Evolutionary conservation across 2,113 vertebrate species (phyloP), one percentile per base, ranked within the genome.

Genomic region (Zosterops hypoxanthus): DNA sequence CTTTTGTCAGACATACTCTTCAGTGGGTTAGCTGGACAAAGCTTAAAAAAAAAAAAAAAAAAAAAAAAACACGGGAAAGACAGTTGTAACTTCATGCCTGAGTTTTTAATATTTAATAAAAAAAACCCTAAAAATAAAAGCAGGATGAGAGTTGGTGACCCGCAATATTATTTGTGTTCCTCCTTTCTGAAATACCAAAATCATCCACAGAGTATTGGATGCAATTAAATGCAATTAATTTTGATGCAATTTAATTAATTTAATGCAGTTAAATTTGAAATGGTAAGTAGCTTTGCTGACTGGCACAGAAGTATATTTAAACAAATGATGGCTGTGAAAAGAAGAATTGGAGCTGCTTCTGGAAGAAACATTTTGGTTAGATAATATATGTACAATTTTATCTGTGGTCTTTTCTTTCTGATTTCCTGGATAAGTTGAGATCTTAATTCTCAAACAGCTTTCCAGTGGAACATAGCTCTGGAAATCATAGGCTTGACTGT

Each of bases 1-100:
- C 86, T 90, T 88, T 72, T 64, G 9, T 33, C 11, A 76, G 63
- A 16, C 24, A 72, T 87, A 90, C 46, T 90, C 19, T 36, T 87
- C 12, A 22, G 12, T 81, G 39, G 12, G 19, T 57, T 52, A 59
- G 29, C 44, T 91, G 64, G 87, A 91, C 81, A 82, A 70, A 77
- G 42, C 15, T 79, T 81, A 59, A 41, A 39, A 39, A 39, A 39
- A 39, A 39, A 34, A 59, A 41, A 11, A 39, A 39, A 39, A 39
- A 61, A 86, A 77, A 63, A 56, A 34, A 6, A 0, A 44, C 6
- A n/a, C 49, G 28, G 61, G 63, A n/a, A 66, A 56, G 23, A 24
- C 34, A 68, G 17, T 56, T 56, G 26, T 61, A 81, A 69, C 7
- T 92, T 39, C 1, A 5, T 83, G 36, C 12, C 57, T 29, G 25